Percentiles rank a stretch among this genome's conserved stretches.
These are phyloP conservation scores for Nezara viridula DNA, from an alignment of 2,888 invertebrate species.

Conservation along the genomic window DNA sequence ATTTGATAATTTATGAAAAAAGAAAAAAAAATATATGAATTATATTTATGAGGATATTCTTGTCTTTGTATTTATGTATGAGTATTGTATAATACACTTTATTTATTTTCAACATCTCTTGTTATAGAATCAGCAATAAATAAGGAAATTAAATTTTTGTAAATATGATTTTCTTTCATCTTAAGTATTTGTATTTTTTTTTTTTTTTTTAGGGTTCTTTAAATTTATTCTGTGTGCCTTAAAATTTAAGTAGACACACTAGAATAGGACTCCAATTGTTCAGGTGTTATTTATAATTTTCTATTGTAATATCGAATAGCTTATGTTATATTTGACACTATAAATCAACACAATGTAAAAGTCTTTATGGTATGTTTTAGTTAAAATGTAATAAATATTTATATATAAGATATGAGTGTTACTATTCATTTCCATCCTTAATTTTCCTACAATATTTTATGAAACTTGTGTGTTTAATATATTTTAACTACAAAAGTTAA, in stretches of 20 bases:
- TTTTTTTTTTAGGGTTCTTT: constrained; percentile 31
- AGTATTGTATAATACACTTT: constrained; percentile 56
- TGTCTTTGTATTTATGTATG: constrained; percentile 55
- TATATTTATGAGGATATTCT: constrained; percentile 47
- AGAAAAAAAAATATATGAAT: constrained; percentile 40
- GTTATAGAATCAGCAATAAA: constrained; percentile 51
- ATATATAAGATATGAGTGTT: constrained; percentile 55
- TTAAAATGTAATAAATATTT: constrained; percentile 60
- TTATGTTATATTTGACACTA: constrained; percentile 58
- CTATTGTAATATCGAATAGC: constrained; percentile 57
- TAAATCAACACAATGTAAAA: constrained; percentile 59
- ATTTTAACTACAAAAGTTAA: not conserved
- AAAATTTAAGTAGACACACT: constrained; percentile 50
- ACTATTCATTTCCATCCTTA: not conserved
- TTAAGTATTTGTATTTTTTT: constrained; percentile 30
- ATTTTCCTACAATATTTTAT: not conserved
- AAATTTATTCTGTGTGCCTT: constrained; percentile 56
- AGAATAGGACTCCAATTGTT: constrained; percentile 52
- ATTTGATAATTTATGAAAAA: constrained; percentile 55
- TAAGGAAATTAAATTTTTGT: constrained; percentile 45
- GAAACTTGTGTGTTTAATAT: not conserved
- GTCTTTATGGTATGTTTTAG: constrained; percentile 60
- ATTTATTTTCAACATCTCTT: constrained; percentile 57
- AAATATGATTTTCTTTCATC: constrained; percentile 53
- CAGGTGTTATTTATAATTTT: constrained; percentile 61